Evolutionary conservation across 2,888 invertebrate genomes (phyloP).

Genomic region (Drosophila demipolita): DNA sequence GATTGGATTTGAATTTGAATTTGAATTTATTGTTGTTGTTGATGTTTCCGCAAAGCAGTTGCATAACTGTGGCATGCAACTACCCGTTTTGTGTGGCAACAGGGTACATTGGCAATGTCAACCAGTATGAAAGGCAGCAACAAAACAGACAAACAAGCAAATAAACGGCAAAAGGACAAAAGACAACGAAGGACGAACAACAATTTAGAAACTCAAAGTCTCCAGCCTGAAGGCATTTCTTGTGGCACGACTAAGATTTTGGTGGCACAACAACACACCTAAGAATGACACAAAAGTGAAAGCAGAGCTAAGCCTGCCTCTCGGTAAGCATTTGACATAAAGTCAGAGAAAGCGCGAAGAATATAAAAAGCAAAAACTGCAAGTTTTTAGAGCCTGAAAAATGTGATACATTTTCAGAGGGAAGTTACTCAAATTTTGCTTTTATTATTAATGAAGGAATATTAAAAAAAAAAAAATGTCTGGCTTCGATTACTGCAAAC

Average conservation of each 20-base stretch:
- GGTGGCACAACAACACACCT: constrained; percentile 51
- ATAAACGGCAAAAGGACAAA: constrained; percentile 16
- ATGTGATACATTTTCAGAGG: not conserved
- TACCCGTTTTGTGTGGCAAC: not conserved
- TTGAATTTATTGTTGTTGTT: too few species aligned
- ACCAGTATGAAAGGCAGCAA: constrained; percentile 3
- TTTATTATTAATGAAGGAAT: not conserved
- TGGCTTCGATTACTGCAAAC: not conserved
- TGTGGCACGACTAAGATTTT: constrained; percentile 76
- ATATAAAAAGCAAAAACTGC: not conserved
- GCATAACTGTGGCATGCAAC: not conserved
- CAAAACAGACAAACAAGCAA: constrained; percentile 4
- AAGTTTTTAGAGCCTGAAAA: not conserved
- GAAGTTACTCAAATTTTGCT: not conserved
- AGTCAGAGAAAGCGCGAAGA: not conserved
- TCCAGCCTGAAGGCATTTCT: constrained; percentile 55
- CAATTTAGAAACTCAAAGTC: constrained; percentile 61
- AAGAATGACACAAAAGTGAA: constrained; percentile 53
- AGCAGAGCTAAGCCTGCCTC: constrained; percentile 44
- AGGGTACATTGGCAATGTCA: not conserved
- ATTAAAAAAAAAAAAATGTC: not conserved
- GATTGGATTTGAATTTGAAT: not conserved
- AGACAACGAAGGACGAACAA: constrained; percentile 59
- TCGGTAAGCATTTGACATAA: not conserved
- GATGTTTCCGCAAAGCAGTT: too few species aligned